Base-by-base conservation (phyloP, 1,140 invertebrate species). In the Chelonus insularis region DNA sequence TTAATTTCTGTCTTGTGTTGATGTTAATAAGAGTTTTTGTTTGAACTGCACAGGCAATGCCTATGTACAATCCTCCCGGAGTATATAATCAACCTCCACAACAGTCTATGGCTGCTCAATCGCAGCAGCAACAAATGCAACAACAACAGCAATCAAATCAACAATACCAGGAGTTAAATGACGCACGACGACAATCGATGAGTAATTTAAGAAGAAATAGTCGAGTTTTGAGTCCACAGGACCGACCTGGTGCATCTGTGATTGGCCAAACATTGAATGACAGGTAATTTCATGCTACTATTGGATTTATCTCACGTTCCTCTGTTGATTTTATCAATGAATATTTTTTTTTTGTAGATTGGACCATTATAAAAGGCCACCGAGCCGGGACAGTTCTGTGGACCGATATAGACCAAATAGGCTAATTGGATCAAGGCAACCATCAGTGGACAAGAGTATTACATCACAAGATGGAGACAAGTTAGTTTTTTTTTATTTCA, bases 321-420 rank as follows among this genome's bases (percentile, higher is more conserved):
- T 29, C 16, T 12, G 36, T 55, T 29, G 29, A n/a, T 36, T 20
- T 41, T 41, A 9, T 51, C 9, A 14, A 4, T 59, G 21, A 21
- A 51, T 39, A 34, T 20, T 29, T 56, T 47, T 57, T 41, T 47
- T 4, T 60, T 23, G 11, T 66, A 87, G 81, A 78, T 82, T 97
- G 76, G 95, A 97, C 82, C 95, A 98, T 74, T 98, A 98, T 74
- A 94, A 94, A 76, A 85, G 91, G 72, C 90, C 92, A 55, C 91
- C 92, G 1, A 94, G 92, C 81, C 83, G 92, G 72, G 93, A 95
- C 72, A 90, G 89, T 64, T 94, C 92, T 66, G 90, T 94, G 34
- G 93, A 95, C 82, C 85, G 91, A 58, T 94, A 91, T 1, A 82
- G 88, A 62, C 86, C 80, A 72, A 71, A 77, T 56, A 69, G 80